Conservation (phyloP, 2,888 invertebrate species). For the Dioctria linearis region DNA sequence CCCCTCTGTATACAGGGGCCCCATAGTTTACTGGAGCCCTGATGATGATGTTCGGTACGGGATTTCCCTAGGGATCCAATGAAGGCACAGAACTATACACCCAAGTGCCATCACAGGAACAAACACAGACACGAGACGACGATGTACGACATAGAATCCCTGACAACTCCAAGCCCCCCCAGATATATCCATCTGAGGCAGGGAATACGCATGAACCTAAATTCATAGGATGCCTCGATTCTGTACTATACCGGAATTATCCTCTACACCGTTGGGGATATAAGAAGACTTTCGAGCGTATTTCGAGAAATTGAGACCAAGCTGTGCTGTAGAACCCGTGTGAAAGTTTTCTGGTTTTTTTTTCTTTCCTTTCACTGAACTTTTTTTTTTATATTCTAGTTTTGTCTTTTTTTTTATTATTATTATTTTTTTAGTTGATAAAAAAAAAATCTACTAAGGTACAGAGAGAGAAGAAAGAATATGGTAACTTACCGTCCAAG, state of each 20-base stretch:
- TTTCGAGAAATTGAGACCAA: conserved; percentile 42
- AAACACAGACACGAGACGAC: conserved; percentile 44
- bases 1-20: conserved; percentile 38
- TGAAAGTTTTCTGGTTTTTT: conserved; percentile 20
- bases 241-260: conserved; percentile 49
- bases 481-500: conserved; percentile 54
- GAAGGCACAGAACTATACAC: conserved; percentile 65
- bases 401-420: conserved; percentile 25
- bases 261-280: conserved; percentile 39
- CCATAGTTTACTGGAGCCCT: conserved; percentile 59
- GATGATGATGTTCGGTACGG: conserved; percentile 70
- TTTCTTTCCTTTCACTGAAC: neutral
- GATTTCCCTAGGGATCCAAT: conserved; percentile 66
- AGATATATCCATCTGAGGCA: conserved; percentile 26
- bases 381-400: neutral
- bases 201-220: conserved; percentile 50
- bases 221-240: conserved; percentile 46
- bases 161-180: conserved; percentile 30
- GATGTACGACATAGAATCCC: conserved; percentile 38
- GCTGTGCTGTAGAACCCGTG: neutral
- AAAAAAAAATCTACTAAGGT: conserved; percentile 17
- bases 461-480: no score
- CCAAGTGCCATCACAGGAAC: conserved; percentile 67
- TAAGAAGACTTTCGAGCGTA: conserved; percentile 40
- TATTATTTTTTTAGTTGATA: conserved; percentile 24